A percentile compares a stretch with the other conserved stretches of the same genome.
phyloP scores from a whole-genome alignment of 1,140 invertebrate species.

The Trypoxylus dichotomus region DNA sequence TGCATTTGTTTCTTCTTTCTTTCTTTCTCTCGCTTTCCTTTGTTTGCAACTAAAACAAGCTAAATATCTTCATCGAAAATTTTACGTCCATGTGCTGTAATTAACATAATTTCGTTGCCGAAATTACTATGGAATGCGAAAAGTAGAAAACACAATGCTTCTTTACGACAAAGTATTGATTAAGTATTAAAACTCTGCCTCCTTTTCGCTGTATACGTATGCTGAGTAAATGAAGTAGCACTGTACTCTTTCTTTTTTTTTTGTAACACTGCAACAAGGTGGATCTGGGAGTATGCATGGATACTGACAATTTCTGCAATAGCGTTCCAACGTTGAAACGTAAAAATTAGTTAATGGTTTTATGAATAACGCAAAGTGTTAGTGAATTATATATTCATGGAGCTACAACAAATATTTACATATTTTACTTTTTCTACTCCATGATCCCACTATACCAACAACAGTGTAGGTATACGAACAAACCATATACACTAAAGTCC shows the following conservation, averaged over 20 bases:
- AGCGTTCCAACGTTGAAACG: background rate
- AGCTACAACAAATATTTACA: slow-evolving; percentile 5
- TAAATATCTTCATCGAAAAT: slow-evolving; percentile 6
- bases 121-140: background rate
- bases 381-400: background rate
- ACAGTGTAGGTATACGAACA: background rate
- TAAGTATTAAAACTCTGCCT: background rate
- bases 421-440: background rate
- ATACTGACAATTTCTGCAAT: background rate
- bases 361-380: slow-evolving; percentile 8
- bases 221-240: background rate
- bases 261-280: background rate
- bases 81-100: background rate
- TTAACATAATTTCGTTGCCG: background rate
- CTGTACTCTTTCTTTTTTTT: background rate
- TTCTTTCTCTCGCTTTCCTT: background rate
- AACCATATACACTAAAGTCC: too few species aligned
- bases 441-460: background rate
- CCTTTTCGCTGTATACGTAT: background rate
- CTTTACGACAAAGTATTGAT: background rate
- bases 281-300: background rate
- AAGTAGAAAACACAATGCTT: background rate
- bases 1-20: background rate
- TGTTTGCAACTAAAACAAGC: background rate
- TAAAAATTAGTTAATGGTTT: slow-evolving; percentile 21